Percentiles rank a stretch among this genome's conserved stretches.
Evolutionary conservation across 2,888 invertebrate genomes (phyloP).

Genomic region (Morpho helenor): DNA sequence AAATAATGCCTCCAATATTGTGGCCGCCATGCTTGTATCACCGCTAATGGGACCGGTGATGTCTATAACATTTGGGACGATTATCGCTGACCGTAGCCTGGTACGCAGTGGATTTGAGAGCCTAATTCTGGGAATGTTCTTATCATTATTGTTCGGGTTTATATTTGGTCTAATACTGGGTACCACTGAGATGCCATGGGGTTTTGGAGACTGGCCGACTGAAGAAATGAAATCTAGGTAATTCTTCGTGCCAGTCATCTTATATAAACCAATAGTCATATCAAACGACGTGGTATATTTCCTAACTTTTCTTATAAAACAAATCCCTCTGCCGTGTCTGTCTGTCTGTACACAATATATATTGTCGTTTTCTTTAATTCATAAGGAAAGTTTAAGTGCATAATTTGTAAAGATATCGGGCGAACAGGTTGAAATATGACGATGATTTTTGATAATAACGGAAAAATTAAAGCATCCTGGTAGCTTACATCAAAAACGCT

Average conservation of each 20-base stretch:
- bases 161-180: slow-evolving; percentile 87
- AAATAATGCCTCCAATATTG: slow-evolving; percentile 90
- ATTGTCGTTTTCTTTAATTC: too few species aligned
- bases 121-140: slow-evolving; percentile 83
- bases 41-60: slow-evolving; percentile 91
- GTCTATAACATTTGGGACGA: slow-evolving; percentile 91
- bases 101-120: slow-evolving; percentile 85
- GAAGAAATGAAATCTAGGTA: slow-evolving; percentile 89
- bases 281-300: too few species aligned
- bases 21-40: slow-evolving; percentile 87
- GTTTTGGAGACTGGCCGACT: slow-evolving; percentile 87
- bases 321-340: too few species aligned
- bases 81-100: slow-evolving; percentile 85
- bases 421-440: too few species aligned
- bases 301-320: too few species aligned
- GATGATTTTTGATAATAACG: too few species aligned
- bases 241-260: slow-evolving; percentile 16
- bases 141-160: slow-evolving; percentile 90
- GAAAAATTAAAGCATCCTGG: too few species aligned
- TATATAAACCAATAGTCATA: too few species aligned
- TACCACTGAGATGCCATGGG: slow-evolving; percentile 87
- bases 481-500: too few species aligned
- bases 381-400: too few species aligned
- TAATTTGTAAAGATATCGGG: too few species aligned
- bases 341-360: too few species aligned